Evolutionary conservation across 2,113 vertebrate genomes (phyloP).

Genomic region (Ondatra zibethicus): DNA sequence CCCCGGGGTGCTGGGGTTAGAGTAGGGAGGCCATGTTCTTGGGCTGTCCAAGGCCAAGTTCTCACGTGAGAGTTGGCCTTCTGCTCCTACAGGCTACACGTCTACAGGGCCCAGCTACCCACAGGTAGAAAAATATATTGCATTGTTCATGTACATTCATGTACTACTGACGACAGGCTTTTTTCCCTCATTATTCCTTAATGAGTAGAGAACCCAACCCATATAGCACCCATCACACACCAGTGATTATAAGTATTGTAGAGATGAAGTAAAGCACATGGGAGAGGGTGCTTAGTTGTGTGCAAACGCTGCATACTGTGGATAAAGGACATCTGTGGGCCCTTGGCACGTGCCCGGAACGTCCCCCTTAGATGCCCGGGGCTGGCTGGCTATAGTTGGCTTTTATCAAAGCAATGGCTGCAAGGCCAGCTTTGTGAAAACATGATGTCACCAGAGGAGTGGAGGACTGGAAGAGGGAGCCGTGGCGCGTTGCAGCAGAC

Average conservation of each 20-base stretch:
- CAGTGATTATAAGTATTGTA: not conserved
- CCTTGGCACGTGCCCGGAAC: not conserved
- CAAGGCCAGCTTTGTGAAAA: not conserved
- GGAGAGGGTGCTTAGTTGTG: too few species aligned
- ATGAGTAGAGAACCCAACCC: not conserved
- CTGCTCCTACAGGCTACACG: too few species aligned
- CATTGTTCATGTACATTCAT: not conserved
- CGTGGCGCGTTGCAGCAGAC: rapidly evolving
- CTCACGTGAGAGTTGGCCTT: not conserved
- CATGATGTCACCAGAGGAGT: rapidly evolving
- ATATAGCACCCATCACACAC: too few species aligned
- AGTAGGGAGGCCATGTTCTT: rapidly evolving
- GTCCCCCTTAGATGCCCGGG: not conserved
- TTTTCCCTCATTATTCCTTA: not conserved
- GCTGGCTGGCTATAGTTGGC: not conserved
- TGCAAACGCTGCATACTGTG: not conserved
- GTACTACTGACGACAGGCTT: not conserved
- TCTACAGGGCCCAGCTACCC: not conserved
- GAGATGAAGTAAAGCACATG: not conserved
- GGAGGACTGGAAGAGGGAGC: rapidly evolving
- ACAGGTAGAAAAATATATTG: not conserved
- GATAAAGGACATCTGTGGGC: not conserved
- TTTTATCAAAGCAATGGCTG: not conserved
- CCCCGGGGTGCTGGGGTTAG: rapidly evolving
- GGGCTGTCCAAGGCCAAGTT: not conserved